These are phyloP conservation scores for Phoebastria nigripes DNA, from an alignment of 2,797 vertebrate genomes.

Conservation along the genomic window DNA sequence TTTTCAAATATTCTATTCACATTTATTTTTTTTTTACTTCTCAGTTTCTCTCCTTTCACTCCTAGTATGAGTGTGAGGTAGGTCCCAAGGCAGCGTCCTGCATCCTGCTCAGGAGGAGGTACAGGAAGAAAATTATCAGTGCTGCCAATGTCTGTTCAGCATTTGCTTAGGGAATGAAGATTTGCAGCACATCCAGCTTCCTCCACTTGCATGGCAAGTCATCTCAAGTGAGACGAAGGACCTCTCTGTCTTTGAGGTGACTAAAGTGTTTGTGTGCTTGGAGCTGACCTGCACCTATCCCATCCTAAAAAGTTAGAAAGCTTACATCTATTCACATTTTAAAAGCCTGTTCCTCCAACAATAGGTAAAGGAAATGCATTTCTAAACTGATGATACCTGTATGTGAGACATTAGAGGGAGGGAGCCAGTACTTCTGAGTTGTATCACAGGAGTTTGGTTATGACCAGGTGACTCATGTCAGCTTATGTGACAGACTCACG, in stretches of 20 bases:
- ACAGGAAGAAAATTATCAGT: not conserved
- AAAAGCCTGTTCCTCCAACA: not conserved
- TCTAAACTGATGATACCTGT: not conserved
- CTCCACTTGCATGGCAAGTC: not conserved
- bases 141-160: not conserved
- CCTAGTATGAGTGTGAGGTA: not conserved
- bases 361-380: not conserved
- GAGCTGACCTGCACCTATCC: not conserved
- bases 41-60: not conserved
- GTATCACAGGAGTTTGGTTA: not conserved
- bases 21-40: not conserved
- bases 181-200: not conserved
- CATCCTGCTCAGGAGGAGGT: not conserved
- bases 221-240: not conserved
- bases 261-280: not conserved
- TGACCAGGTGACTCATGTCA: not conserved
- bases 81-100: not conserved
- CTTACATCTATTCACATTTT: not conserved
- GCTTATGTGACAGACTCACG: not conserved
- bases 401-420: not conserved
- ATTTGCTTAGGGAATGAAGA: not conserved
- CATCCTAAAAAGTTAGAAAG: not conserved
- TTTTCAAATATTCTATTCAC: not conserved
- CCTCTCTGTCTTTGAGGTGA: not conserved
- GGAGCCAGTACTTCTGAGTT: not conserved